Conservation (phyloP, 2,113 vertebrate genomes). For the Australoheros scitulus region DNA sequence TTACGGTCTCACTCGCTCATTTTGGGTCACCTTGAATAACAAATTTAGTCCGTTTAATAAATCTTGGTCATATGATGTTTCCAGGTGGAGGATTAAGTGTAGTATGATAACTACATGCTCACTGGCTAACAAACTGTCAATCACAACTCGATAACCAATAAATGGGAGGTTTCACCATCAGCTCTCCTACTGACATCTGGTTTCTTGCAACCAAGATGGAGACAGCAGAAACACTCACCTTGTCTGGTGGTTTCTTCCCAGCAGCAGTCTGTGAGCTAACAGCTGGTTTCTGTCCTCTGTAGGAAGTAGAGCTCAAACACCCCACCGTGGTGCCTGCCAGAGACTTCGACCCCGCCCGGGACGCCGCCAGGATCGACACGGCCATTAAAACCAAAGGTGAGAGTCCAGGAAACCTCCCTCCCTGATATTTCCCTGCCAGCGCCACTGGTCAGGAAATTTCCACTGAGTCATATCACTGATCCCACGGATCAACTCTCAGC, state of each 20-base stretch:
- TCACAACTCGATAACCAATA: too few relatives aligned
- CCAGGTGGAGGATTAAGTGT: too few relatives aligned
- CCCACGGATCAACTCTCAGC: not conserved
- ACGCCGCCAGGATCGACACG: constrained; percentile 88
- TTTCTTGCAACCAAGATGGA: not conserved
- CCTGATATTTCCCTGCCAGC: not conserved
- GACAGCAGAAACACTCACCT: not conserved
- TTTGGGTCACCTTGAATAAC: too few relatives aligned
- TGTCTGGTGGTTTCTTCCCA: not conserved
- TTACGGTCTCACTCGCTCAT: too few relatives aligned
- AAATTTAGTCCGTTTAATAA: too few relatives aligned
- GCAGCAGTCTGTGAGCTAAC: not conserved
- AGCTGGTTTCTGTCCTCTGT: constrained; percentile 12
- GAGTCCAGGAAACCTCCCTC: not conserved
- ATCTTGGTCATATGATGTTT: too few relatives aligned
- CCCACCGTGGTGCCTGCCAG: constrained; percentile 76
- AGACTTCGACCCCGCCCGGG: constrained; percentile 89
- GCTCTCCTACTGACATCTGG: too few relatives aligned
- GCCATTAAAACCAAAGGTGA: constrained; percentile 97
- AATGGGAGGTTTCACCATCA: too few relatives aligned
- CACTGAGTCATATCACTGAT: not conserved
- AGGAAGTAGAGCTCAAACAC: constrained; percentile 70
- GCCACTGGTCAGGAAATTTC: not conserved
- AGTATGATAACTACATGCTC: too few relatives aligned
- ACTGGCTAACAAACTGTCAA: too few relatives aligned